These are phyloP conservation scores for Bagarius yarrelli DNA, from an alignment of 2,113 vertebrate species.

Conservation along the genomic window DNA sequence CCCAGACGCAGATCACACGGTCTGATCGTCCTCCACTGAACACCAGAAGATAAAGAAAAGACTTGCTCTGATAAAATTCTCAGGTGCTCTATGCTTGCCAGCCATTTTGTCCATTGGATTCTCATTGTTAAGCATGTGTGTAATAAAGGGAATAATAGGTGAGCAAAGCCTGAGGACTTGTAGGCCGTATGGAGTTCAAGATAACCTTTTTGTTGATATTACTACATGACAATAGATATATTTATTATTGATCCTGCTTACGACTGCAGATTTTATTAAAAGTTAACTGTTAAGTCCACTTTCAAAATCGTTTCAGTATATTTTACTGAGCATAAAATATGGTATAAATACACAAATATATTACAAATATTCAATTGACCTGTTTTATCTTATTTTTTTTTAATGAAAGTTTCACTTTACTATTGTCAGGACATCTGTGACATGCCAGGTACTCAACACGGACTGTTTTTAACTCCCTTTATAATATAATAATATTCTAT, in stretches of 20 bases:
- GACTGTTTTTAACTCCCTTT: not conserved
- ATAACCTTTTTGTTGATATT: not conserved
- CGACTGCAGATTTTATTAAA: not conserved
- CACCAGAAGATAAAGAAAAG: not conserved
- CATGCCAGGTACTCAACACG: not conserved
- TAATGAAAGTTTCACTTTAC: not conserved
- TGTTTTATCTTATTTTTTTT: not conserved
- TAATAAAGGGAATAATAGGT: not conserved
- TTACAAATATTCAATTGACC: not conserved
- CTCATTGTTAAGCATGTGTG: slow-evolving; percentile 52
- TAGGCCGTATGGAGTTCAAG: slow-evolving; percentile 35
- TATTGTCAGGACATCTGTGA: not conserved
- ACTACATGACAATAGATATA: not conserved
- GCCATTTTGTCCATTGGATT: slow-evolving; percentile 44
- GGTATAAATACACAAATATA: not conserved
- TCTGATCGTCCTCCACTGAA: slow-evolving; percentile 31
- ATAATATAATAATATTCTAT: too few relatives aligned
- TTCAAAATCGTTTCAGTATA: not conserved
- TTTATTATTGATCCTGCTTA: not conserved
- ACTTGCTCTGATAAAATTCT: slow-evolving; percentile 53
- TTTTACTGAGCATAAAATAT: not conserved
- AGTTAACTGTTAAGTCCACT: too few relatives aligned
- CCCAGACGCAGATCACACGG: slow-evolving; percentile 42
- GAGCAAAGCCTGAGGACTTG: slow-evolving; percentile 13
- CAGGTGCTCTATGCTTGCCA: slow-evolving; percentile 48